Percentiles rank a stretch among this genome's conserved stretches.
These are phyloP conservation scores for Andrena minutula DNA, from an alignment of 2,888 invertebrate species.

Conservation along the genomic window DNA sequence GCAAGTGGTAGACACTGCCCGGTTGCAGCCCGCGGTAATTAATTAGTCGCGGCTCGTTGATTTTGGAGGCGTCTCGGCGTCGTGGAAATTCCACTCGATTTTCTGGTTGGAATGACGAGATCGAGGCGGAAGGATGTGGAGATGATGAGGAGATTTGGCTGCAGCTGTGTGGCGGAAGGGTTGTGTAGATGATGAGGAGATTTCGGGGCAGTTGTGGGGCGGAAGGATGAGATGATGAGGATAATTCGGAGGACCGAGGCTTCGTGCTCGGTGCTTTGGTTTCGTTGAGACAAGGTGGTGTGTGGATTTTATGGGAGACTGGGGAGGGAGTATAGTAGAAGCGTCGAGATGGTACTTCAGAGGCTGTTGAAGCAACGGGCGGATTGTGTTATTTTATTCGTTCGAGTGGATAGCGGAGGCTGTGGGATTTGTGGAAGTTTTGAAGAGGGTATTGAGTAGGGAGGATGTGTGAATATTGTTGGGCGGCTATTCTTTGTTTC, in stretches of 20 bases:
- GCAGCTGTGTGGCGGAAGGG: background rate
- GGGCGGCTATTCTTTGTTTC: background rate
- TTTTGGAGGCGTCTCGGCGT: background rate
- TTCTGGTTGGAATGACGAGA: no score
- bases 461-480: no score
- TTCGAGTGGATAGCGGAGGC: background rate
- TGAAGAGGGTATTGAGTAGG: background rate
- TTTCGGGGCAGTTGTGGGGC: background rate
- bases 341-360: background rate
- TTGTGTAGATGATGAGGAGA: background rate
- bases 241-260: no score
- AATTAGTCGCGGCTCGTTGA: slow-evolving; percentile 1
- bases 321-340: no score
- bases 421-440: background rate
- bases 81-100: no score
- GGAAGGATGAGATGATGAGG: no score
- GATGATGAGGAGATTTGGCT: no score
- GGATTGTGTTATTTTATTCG: background rate
- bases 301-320: no score
- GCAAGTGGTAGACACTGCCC: slow-evolving; percentile 56
- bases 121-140: no score
- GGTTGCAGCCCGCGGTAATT: slow-evolving; percentile 3
- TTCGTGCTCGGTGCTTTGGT: no score
- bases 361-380: background rate
- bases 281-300: no score